These are phyloP conservation scores for Nymphalis polychloros DNA, from an alignment of 2,888 invertebrate species.

Conservation along the genomic window DNA sequence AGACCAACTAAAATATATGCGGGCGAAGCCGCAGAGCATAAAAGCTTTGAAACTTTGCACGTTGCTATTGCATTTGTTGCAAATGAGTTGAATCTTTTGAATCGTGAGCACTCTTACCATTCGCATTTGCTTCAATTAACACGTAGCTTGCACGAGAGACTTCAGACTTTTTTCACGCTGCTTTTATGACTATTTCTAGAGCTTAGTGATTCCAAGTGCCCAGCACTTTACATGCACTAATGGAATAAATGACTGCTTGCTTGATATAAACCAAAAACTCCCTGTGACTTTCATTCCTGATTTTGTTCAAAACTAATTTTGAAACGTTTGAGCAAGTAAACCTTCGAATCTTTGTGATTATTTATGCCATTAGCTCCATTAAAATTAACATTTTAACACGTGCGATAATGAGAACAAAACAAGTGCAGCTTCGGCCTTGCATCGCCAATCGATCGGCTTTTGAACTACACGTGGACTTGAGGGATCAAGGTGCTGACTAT, in stretches of 20 bases:
- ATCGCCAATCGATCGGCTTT: slow-evolving; percentile 19
- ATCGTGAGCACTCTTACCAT: not conserved
- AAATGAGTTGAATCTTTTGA: not conserved
- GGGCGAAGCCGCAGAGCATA: no score
- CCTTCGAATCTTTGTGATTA: no score
- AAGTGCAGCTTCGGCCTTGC: slow-evolving; percentile 25
- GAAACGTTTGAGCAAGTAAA: no score
- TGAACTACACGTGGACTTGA: slow-evolving; percentile 11
- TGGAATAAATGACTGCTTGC: not conserved
- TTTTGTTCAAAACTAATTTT: no score
- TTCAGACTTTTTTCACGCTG: not conserved
- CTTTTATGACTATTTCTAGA: slow-evolving; percentile 8
- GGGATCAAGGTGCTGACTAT: not conserved
- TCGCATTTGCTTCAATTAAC: slow-evolving; percentile 4
- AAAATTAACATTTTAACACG: not conserved
- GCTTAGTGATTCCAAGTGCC: not conserved
- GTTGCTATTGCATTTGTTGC: not conserved
- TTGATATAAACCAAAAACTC: no score
- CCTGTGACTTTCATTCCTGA: no score
- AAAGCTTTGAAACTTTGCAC: not conserved
- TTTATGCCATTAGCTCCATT: no score
- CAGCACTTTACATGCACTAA: not conserved
- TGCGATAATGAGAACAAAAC: slow-evolving; percentile 12
- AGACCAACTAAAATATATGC: no score
- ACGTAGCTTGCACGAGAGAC: not conserved